Evolutionary conservation across 2,113 vertebrate genomes (phyloP).

Genomic region (Carassius auratus): DNA sequence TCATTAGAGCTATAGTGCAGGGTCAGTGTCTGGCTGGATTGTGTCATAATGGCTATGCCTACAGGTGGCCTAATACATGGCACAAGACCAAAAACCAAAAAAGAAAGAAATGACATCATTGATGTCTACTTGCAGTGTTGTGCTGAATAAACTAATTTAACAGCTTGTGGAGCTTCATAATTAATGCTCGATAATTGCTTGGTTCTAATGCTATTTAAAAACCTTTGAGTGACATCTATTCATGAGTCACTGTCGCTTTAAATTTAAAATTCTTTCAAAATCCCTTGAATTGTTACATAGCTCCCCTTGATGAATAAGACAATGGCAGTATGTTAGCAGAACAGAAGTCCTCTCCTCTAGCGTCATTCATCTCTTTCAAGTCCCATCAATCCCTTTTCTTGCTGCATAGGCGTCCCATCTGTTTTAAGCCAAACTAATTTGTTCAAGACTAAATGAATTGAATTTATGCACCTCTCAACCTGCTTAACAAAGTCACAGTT

Average conservation of each 20-base stretch:
- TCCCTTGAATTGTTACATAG: neutral
- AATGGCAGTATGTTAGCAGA: neutral
- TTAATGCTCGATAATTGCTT: neutral
- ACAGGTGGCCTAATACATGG: too few species aligned
- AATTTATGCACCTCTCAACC: constrained; percentile 7
- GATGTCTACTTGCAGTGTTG: too few species aligned
- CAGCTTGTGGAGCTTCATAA: neutral
- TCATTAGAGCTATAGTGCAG: too few species aligned
- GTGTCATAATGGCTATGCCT: too few species aligned
- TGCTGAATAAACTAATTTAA: neutral
- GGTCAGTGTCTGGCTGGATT: too few species aligned
- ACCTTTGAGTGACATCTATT: neutral
- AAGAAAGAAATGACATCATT: too few species aligned
- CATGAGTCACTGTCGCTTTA: neutral
- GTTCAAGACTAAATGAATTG: neutral
- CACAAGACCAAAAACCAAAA: too few species aligned
- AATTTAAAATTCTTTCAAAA: neutral
- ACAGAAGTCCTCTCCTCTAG: neutral
- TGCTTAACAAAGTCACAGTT: neutral
- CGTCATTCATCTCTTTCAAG: neutral
- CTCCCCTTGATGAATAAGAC: neutral
- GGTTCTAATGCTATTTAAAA: neutral
- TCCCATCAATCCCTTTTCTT: constrained; percentile 3
- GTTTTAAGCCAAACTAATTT: neutral
- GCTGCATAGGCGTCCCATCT: neutral